Evolutionary conservation across 1,140 invertebrate species (phyloP).

Genomic region (Magallana ariakensis): DNA sequence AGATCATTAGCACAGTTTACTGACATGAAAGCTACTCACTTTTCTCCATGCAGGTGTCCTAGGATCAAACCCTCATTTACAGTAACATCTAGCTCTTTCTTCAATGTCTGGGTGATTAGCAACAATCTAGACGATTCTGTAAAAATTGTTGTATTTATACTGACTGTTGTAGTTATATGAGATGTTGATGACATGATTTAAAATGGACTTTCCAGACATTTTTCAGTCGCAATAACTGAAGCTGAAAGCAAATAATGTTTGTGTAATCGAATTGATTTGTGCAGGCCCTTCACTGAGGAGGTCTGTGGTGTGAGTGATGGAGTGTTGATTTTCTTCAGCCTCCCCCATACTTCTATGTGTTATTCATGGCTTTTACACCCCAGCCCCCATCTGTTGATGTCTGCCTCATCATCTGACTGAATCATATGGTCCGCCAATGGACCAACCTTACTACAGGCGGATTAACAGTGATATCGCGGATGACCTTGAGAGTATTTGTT

Average conservation of each 20-base stretch:
- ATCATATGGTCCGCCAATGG: background rate
- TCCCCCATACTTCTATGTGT: background rate
- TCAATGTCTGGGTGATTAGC: background rate
- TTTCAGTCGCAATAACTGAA: background rate
- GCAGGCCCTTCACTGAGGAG: background rate
- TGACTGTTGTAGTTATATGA: background rate
- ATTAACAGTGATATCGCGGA: background rate
- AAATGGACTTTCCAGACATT: conserved; percentile 16
- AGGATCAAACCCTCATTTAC: background rate
- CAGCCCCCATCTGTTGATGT: conserved; percentile 2
- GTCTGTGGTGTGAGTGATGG: background rate
- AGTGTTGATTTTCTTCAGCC: conserved; percentile 18
- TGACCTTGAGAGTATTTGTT: conserved; percentile 12
- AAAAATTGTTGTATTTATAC: background rate
- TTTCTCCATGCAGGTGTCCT: conserved; percentile 5
- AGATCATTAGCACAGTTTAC: conserved; percentile 7
- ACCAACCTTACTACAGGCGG: background rate
- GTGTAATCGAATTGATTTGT: conserved; percentile 20
- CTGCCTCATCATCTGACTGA: background rate
- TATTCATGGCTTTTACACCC: conserved; percentile 15
- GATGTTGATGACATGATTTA: background rate
- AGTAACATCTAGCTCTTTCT: background rate
- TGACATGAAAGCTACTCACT: conserved; percentile 5
- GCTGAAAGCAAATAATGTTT: background rate
- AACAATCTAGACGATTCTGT: conserved; percentile 19